Evolutionary conservation across 2,113 vertebrate genomes (phyloP).

Genomic region (Choloepus hoffmanni): DNA sequence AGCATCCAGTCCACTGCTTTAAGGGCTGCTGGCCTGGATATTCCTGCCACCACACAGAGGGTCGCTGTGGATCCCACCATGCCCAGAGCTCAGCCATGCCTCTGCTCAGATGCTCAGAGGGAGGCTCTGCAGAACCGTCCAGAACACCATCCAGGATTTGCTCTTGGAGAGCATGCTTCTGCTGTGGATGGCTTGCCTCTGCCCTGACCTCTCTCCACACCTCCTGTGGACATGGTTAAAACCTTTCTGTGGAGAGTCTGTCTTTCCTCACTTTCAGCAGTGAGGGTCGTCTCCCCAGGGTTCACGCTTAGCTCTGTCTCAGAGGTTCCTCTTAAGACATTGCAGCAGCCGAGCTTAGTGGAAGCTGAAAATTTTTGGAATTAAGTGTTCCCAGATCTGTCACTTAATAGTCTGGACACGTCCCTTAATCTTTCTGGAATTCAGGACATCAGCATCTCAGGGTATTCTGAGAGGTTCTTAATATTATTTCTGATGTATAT

Average conservation of each 20-base stretch:
- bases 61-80: rapidly evolving
- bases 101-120: neutral
- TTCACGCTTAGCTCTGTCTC: rapidly evolving
- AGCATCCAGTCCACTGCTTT: neutral
- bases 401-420: neutral
- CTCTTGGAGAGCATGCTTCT: rapidly evolving
- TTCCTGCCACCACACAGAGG: too few species aligned
- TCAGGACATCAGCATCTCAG: neutral
- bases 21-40: neutral
- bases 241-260: neutral
- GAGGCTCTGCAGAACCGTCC: neutral
- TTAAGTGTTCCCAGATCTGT: neutral
- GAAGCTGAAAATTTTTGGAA: neutral
- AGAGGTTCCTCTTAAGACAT: neutral
- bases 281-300: rapidly evolving
- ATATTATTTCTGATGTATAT: neutral
- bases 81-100: neutral
- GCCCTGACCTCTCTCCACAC: neutral
- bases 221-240: neutral
- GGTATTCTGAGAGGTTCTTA: neutral
- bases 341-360: neutral
- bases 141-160: neutral
- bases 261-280: neutral
- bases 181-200: neutral
- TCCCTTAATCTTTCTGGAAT: neutral